Conservation (phyloP, 2,797 vertebrate genomes). For the Lacerta bilineata region DNA sequence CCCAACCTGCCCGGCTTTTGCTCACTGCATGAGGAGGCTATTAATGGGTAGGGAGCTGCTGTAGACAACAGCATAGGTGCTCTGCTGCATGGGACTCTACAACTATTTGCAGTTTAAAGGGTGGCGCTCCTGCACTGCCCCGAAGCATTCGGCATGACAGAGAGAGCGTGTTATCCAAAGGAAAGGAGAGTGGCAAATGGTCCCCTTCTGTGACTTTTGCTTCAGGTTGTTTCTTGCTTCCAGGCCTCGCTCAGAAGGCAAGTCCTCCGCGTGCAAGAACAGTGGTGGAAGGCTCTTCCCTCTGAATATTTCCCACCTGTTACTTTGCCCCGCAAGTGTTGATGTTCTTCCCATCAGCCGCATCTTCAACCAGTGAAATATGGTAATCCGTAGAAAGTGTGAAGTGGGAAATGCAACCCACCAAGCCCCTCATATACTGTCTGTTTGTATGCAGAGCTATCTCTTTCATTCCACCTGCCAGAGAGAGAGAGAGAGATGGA, state of each 20-base stretch:
- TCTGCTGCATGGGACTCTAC: neutral
- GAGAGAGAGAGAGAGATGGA: conserved; percentile 32
- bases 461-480: conserved; percentile 95
- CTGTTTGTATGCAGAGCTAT: conserved; percentile 93
- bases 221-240: conserved; percentile 57
- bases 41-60: too few relatives aligned
- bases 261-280: conserved; percentile 28
- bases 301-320: conserved; percentile 38
- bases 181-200: conserved; percentile 45
- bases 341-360: conserved; percentile 95
- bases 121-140: conserved; percentile 42
- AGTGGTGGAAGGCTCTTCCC: conserved; percentile 41
- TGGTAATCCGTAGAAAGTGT: conserved; percentile 97
- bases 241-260: neutral
- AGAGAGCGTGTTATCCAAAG: conserved; percentile 42
- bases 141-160: conserved; percentile 50
- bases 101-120: conserved; percentile 51
- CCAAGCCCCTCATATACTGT: conserved; percentile 90
- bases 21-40: neutral
- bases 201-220: conserved; percentile 27
- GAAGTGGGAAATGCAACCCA: conserved; percentile 96
- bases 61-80: neutral
- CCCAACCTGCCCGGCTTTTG: neutral
- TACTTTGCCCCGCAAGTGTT: conserved; percentile 93
- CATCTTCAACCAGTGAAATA: conserved; percentile 93